Conservation (phyloP, 2,113 vertebrate genomes). For the Gracilinanus agilis region DNA sequence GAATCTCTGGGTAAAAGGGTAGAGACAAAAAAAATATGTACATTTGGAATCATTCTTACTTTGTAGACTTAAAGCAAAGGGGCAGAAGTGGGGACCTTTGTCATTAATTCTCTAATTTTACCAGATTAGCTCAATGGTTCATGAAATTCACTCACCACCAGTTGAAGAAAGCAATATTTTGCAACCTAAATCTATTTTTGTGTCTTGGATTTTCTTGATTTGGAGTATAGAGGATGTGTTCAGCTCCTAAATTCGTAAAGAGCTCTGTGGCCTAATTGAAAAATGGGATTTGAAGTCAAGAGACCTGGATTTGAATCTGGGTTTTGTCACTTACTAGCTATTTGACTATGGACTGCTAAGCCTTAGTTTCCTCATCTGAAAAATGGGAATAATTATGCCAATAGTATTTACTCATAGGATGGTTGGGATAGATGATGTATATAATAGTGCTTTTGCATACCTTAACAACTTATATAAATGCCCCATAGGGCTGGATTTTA, state of each 20-base stretch:
- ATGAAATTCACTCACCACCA: slow-evolving; percentile 61
- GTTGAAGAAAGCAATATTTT: slow-evolving; percentile 45
- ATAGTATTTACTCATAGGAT: background rate
- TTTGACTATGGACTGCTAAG: background rate
- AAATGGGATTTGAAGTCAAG: background rate
- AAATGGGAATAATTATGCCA: background rate
- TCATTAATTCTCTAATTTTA: background rate
- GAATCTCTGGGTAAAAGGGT: background rate
- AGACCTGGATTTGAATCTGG: background rate
- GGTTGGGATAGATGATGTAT: background rate
- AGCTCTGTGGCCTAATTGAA: background rate
- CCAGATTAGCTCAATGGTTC: slow-evolving; percentile 70
- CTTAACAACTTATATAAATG: background rate
- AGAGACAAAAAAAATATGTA: background rate
- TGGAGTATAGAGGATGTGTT: background rate
- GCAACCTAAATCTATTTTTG: background rate
- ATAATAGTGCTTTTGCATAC: background rate
- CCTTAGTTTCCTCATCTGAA: background rate
- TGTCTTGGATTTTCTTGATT: slow-evolving; percentile 35
- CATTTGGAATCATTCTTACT: slow-evolving; percentile 29
- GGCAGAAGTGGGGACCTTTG: background rate
- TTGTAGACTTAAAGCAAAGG: slow-evolving; percentile 49
- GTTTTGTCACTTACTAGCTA: background rate
- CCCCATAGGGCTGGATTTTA: background rate
- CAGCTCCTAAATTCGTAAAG: background rate